Evolutionary conservation across 2,797 vertebrate genomes (phyloP).

Genomic region (Tokudaia muenninki): DNA sequence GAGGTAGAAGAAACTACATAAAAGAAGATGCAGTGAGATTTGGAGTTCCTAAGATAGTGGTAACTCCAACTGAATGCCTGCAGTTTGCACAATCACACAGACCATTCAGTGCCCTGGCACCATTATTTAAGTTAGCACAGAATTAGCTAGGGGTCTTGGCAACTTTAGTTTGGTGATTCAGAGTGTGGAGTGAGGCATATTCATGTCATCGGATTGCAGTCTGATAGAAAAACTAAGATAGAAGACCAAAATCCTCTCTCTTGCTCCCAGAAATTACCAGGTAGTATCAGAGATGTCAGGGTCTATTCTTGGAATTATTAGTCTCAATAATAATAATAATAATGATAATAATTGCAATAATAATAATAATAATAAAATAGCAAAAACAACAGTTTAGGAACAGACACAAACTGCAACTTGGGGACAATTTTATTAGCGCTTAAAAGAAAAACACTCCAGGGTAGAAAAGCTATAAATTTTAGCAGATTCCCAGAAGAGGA

Average conservation of each 20-base stretch:
- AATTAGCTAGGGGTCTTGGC: background rate
- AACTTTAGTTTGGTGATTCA: constrained; percentile 24
- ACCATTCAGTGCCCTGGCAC: background rate
- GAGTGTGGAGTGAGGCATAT: background rate
- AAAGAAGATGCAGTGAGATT: constrained; percentile 21
- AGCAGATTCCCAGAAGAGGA: background rate
- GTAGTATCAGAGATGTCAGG: background rate
- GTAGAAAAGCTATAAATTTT: background rate
- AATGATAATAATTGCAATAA: too few relatives aligned
- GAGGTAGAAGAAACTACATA: constrained; percentile 26
- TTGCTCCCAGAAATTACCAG: background rate
- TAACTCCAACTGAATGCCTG: constrained; percentile 31
- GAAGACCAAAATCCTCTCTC: background rate
- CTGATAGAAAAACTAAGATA: background rate
- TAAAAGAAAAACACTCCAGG: background rate
- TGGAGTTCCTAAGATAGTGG: constrained; percentile 14
- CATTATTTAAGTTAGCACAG: constrained; percentile 58
- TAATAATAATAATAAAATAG: too few relatives aligned
- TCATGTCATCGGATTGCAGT: background rate
- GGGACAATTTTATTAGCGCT: background rate
- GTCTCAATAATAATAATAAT: background rate
- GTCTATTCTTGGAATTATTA: background rate
- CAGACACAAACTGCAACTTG: background rate
- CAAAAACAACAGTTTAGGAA: background rate
- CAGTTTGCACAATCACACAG: background rate